Evolutionary conservation across 2,888 invertebrate species (phyloP).

Genomic region (Lymantria dispar): DNA sequence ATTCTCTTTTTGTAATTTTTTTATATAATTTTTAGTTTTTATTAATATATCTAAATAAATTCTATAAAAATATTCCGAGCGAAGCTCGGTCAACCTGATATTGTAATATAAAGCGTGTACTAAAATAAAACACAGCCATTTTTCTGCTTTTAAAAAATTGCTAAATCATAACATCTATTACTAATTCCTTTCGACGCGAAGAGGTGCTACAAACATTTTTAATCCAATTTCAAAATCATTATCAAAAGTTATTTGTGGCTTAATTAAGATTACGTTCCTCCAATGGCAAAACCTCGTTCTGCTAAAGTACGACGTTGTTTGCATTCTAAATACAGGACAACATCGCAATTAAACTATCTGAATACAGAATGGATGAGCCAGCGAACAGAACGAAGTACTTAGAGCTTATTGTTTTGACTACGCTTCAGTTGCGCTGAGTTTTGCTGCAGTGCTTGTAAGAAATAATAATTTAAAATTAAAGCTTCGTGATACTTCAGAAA

Average conservation of each 20-base stretch:
- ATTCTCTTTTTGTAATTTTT: too few relatives aligned
- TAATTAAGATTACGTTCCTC: constrained; percentile 29
- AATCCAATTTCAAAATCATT: constrained; percentile 27
- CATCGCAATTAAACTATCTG: constrained; percentile 57
- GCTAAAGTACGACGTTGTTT: constrained; percentile 38
- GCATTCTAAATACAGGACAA: constrained; percentile 51
- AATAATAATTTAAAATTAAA: background rate
- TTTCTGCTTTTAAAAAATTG: background rate
- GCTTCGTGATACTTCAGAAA: background rate
- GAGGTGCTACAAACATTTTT: constrained; percentile 15
- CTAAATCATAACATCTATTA: background rate
- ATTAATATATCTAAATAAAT: too few relatives aligned
- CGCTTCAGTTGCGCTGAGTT: background rate
- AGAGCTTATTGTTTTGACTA: constrained; percentile 27
- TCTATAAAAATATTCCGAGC: too few relatives aligned
- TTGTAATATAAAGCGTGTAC: too few relatives aligned
- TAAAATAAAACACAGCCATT: background rate
- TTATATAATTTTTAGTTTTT: too few relatives aligned
- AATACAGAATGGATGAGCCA: constrained; percentile 47
- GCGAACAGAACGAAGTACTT: constrained; percentile 27
- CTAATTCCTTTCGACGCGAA: constrained; percentile 4
- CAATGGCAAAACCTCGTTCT: constrained; percentile 30
- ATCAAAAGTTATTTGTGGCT: constrained; percentile 26
- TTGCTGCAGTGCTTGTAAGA: background rate
- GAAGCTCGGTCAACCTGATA: too few relatives aligned